Evolutionary conservation across 2,888 invertebrate species (phyloP), one percentile per base, ranked within the genome.

Genomic region (Poecilobothrus nobilitatus): DNA sequence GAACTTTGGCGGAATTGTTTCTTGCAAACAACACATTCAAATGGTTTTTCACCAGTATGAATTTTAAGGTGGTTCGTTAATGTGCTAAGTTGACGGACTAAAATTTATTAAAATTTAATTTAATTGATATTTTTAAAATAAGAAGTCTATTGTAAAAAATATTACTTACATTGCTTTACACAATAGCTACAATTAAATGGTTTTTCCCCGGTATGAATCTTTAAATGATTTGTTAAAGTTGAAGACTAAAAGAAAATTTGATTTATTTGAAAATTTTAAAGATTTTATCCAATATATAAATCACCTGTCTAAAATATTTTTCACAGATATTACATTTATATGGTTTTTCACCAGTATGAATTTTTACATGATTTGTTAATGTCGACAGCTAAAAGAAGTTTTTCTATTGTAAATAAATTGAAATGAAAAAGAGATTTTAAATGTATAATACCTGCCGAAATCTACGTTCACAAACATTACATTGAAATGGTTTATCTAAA

Each of bases 1-100:
- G 80, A 81, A 68, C 80, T 81, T 76, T 82, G 82, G 72, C 82
- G 81, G 77, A 82, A 82, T 76, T 82, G 81, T 75, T 81, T 81
- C 74, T 81, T 81, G 76, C 81, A 81, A 71, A 81, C 81, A 72
- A 80, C 81, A 74, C 81, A 81, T 76, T 81, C 81, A 73, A 81
- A 81, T 34, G 81, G 81, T 74, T 81, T 81, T 74, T 82, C 82
- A 64, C 82, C 82, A 73, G 82, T 82, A 73, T 82, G 82, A 69
- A 82, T 82, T 76, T 82, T 82, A 67, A 81, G 77, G 71, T 82
- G 81, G 76, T 82, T 82, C 71, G 81, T 82, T 74, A 82, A 75
- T 44, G 82, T 82, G 76, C 81, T 81, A 71, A 81, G 73, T 75
- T 82, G 82, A 68, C 82, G 82, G 74, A 82, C 63, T 63, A 63